Conservation (phyloP, 64 coral and sea anemone species). For the Porites australiensis region DNA sequence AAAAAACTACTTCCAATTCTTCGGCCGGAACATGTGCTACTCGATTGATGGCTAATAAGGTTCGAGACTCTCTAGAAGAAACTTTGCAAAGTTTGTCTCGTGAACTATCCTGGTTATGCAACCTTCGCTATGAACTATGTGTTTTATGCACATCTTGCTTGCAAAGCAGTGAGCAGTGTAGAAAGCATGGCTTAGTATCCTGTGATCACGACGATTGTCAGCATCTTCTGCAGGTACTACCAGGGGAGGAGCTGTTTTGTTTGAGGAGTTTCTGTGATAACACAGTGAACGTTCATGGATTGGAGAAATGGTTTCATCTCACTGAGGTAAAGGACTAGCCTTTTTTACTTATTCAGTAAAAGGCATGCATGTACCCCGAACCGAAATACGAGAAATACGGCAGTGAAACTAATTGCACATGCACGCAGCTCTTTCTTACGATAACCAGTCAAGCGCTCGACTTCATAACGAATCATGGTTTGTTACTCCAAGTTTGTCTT, state of each 20-base stretch:
- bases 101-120: constrained; percentile 49
- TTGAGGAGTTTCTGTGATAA: no score
- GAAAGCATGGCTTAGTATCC: constrained; percentile 3
- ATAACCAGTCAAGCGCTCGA: no score
- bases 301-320: neutral
- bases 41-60: constrained; percentile 23
- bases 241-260: neutral
- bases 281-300: neutral
- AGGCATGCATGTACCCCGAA: neutral
- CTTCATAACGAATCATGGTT: no score
- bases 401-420: no score
- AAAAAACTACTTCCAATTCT: neutral
- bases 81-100: constrained; percentile 32
- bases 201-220: constrained; percentile 54
- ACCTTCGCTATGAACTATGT: constrained; percentile 51
- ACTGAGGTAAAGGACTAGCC: neutral
- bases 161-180: constrained; percentile 16
- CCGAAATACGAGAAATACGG: no score
- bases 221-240: neutral
- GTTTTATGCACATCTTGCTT: constrained; percentile 46
- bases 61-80: constrained; percentile 44
- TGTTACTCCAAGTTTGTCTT: no score
- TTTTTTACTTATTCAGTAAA: neutral
- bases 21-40: neutral
- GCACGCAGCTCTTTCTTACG: no score